phyloP scores from a whole-genome alignment of 2,113 vertebrate species.

The Anoplopoma fimbria region DNA sequence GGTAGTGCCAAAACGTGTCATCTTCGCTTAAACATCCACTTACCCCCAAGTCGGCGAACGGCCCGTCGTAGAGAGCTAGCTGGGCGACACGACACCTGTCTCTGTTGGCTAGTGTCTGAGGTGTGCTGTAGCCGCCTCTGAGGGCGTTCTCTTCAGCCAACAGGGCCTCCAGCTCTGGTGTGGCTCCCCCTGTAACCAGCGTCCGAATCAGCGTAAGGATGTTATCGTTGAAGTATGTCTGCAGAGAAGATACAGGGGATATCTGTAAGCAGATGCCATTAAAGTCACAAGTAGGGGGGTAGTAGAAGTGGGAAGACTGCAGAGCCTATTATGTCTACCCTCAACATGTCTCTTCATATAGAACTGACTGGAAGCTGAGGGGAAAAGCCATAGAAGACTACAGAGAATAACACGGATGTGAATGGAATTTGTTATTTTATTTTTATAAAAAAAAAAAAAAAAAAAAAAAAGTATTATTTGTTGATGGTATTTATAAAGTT shows the following conservation, averaged over 20 bases:
- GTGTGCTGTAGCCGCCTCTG: conserved; percentile 97
- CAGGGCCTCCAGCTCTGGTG: conserved; percentile 96
- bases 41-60: conserved; percentile 99
- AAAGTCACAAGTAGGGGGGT: conserved; percentile 74
- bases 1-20: conserved; percentile 78
- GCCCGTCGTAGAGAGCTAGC: conserved; percentile 96
- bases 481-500: not conserved
- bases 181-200: conserved; percentile 98
- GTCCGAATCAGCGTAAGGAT: conserved; percentile 99
- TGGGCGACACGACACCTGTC: conserved; percentile 99
- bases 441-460: no score
- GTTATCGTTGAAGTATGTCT: conserved; percentile 99
- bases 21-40: conserved; percentile 78
- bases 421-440: no score
- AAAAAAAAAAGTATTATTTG: no score
- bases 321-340: conserved; percentile 66
- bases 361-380: conserved; percentile 83
- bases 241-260: conserved; percentile 77
- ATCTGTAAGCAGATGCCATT: conserved; percentile 83
- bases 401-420: not conserved
- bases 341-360: conserved; percentile 86
- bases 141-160: conserved; percentile 97
- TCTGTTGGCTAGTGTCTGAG: conserved; percentile 97
- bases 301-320: conserved; percentile 3
- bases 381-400: conserved; percentile 65